Base-by-base conservation (phyloP, 2,888 invertebrate genomes). In the Parnassius orleans region DNA sequence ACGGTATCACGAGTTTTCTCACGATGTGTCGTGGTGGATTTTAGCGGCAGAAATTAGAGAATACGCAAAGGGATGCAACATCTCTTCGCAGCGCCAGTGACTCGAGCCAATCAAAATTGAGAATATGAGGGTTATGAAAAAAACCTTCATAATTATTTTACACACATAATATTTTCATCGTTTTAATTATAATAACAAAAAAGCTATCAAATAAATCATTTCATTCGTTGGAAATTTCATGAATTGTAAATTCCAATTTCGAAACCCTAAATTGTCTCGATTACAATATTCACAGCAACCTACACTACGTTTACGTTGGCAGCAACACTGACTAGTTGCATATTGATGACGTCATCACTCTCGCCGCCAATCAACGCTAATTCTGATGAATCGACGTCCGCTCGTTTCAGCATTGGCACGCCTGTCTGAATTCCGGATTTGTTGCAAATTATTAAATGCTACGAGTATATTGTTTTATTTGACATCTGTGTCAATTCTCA, bases 341-440 rank as follows among this genome's bases (percentile, higher is more conserved):
- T 83, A 86, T 83, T 86, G 85, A 86, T 86, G 85, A 86, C 85
- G 80, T 87, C 87, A 88, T 87, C 84, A 79, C 79, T 79, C 79
- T 77, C 74, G 74, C 77, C 72, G 73, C 81, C 84, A 85, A 85
- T 86, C 84, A 82, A 78, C 78, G 73, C 82, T 86, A 86, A 88
- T 87, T 83, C 83, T 82, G 86, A 86, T 83, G 84, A 85, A 86
- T 86, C 73, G 78, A 73, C 76, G 63, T 56, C 60, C 59, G 50
- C 50, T 33, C 52, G 50, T 14, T 54, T 42, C 57, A n/a, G 54
- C 60, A 47, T 14, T n/a, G 42, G 43, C 48, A 19, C 43, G 57
- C 19, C 48, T 19, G 42, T 53, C 52, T 19, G 56, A n/a, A 33
- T 51, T 43, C 58, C 44, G 54, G 54, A 33, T 54, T 46, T 48